Conservation (phyloP, 2,113 vertebrate genomes). For the Oncorhynchus nerka region DNA sequence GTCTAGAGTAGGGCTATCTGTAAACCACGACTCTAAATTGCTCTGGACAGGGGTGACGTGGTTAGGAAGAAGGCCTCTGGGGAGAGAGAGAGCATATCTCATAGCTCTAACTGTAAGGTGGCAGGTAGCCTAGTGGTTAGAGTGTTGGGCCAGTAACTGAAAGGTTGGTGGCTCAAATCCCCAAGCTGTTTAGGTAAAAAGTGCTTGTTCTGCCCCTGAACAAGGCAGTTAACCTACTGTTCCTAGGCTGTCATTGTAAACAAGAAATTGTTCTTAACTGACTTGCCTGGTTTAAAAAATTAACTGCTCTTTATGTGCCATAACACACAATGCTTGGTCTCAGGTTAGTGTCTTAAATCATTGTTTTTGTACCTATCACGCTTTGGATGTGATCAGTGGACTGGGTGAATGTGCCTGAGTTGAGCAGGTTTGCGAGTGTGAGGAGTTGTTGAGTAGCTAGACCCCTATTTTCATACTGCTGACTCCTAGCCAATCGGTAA, state of each 20-base stretch:
- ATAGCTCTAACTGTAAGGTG: background rate
- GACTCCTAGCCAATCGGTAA: slow-evolving; percentile 34
- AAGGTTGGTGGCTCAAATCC: too few relatives aligned
- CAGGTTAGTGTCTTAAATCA: background rate
- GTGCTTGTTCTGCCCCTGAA: background rate
- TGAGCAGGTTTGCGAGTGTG: background rate
- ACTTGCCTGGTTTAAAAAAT: too few relatives aligned
- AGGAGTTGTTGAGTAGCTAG: background rate
- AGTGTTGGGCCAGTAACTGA: too few relatives aligned
- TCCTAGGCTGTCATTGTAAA: too few relatives aligned
- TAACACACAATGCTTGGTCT: background rate
- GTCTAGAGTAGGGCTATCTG: slow-evolving; percentile 1
- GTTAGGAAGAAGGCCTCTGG: slow-evolving; percentile 18
- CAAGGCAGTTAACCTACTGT: too few relatives aligned
- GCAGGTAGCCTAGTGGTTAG: too few relatives aligned
- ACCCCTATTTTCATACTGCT: slow-evolving; percentile 8
- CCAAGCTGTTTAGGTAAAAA: too few relatives aligned
- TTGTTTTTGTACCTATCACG: background rate
- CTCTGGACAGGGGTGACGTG: slow-evolving; percentile 22
- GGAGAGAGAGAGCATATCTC: slow-evolving; percentile 28
- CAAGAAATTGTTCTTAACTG: background rate
- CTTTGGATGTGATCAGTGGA: background rate
- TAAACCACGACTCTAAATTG: slow-evolving; percentile 61
- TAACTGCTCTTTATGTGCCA: slow-evolving; percentile 3
- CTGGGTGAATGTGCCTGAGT: background rate